Evolutionary conservation across 1,140 invertebrate genomes (phyloP).

Genomic region (Drosophila biarmipes): DNA sequence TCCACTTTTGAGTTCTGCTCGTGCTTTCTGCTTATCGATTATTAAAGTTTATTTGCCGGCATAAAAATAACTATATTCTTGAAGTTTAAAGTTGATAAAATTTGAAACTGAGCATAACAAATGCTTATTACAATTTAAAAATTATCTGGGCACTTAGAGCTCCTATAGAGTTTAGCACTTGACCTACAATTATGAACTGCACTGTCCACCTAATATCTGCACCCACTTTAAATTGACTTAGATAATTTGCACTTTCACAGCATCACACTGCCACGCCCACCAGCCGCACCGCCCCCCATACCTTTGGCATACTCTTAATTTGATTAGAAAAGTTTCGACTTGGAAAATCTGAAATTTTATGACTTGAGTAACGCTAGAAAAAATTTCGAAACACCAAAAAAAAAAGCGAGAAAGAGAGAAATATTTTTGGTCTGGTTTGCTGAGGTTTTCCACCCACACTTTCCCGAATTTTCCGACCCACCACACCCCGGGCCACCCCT

Average conservation of each 20-base stretch:
- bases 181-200: background rate
- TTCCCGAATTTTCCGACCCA: conserved; percentile 5
- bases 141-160: no score
- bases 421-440: conserved; percentile 28
- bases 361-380: conserved; percentile 12
- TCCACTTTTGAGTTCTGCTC: conserved; percentile 7
- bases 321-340: conserved; percentile 76
- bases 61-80: background rate
- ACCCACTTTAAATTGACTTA: conserved; percentile 61
- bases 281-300: background rate
- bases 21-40: conserved; percentile 1
- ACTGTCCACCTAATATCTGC: conserved; percentile 2
- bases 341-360: conserved; percentile 30
- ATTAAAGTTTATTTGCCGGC: background rate
- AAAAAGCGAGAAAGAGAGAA: background rate
- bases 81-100: no score
- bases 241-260: conserved; percentile 73
- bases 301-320: conserved; percentile 57
- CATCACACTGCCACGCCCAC: conserved; percentile 33
- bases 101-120: no score
- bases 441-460: conserved; percentile 28
- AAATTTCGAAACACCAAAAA: conserved; percentile 1
- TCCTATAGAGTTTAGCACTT: no score
- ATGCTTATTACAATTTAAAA: no score
- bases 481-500: no score